Base-by-base conservation (phyloP, 1,140 invertebrate genomes). In the Neodiprion pinetum region DNA sequence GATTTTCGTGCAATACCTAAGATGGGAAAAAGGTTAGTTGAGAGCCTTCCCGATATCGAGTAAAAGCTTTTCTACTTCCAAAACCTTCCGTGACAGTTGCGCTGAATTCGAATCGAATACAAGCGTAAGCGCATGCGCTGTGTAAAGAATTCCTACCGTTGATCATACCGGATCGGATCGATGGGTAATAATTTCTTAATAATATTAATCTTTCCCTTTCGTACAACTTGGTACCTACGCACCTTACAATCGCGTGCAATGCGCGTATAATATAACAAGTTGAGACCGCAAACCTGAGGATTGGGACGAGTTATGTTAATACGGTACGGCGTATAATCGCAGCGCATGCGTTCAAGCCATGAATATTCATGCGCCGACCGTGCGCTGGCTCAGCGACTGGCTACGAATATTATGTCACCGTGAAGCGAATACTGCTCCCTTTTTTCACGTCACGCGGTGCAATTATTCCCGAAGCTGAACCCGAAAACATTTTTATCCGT, bases 231-330 rank as follows among this genome's bases (percentile, higher is more conserved):
- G 50, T n/a, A 14, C 10, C 50, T 53, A 14, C 50, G n/a, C n/a
- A 53, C 50, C 9, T 53, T 53, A 53, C 14, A 53, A 21, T 21
- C 50, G 50, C 50, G 50, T 53, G 14, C 50, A 9, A 10, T 53
- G 17, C 50, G 50, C 50, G 17, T 21, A 21, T 21, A 21, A 21
- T 21, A 21, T 21, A 21, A 21, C 17, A 21, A 21, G 17, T 21
- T 21, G 17, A 21, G 17, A 21, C 17, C 17, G 17, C 17, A 21
- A 21, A 21, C 10, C 10, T 53, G n/a, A 14, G 50, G 50, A 53
- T 53, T 53, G 50, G 50, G 10, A 53, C 50, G n/a, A 53, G 50
- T 53, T 53, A 53, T 53, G 50, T 53, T 53, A 53, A 53, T 53
- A 10, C 10, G 10, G 10, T 10, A 53, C 50, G 17, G 17, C 17